Percentiles rank a stretch among this genome's conserved stretches.
These are phyloP conservation scores for Formicarius rufipectus DNA, from an alignment of 2,113 vertebrate genomes.

Conservation along the genomic window DNA sequence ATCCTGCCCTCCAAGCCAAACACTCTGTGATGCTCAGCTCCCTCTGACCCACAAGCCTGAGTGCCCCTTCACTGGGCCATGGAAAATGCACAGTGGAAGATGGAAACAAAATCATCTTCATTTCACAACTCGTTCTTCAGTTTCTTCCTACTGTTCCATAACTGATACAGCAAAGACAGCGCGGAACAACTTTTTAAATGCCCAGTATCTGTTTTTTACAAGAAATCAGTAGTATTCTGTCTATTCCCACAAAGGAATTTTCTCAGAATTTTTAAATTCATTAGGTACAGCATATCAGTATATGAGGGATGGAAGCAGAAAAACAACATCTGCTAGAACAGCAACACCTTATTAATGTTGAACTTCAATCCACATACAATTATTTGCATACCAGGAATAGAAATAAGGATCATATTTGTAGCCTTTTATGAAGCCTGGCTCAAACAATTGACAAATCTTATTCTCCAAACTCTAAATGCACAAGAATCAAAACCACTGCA, in stretches of 20 bases:
- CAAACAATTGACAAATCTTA: not conserved
- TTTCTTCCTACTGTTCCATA: not conserved
- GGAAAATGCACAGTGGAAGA: not conserved
- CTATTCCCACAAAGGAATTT: not conserved
- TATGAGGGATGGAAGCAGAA: not conserved
- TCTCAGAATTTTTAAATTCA: not conserved
- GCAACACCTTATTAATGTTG: not conserved
- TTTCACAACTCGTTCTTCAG: not conserved
- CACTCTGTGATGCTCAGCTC: not conserved
- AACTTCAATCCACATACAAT: not conserved
- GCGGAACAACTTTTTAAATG: not conserved
- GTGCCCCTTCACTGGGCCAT: fast-evolving
- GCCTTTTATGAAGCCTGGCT: not conserved
- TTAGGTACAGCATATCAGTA: not conserved
- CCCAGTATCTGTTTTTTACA: not conserved
- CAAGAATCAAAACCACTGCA: not conserved
- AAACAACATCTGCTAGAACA: not conserved
- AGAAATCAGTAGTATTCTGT: not conserved
- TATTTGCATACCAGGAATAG: not conserved
- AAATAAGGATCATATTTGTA: not conserved
- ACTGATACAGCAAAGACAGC: not conserved
- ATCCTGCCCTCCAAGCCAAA: not conserved
- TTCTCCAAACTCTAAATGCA: not conserved
- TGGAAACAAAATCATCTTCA: not conserved
- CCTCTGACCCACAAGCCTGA: not conserved